Conservation (phyloP, 2,888 invertebrate species). For the Pheosia tremula region DNA sequence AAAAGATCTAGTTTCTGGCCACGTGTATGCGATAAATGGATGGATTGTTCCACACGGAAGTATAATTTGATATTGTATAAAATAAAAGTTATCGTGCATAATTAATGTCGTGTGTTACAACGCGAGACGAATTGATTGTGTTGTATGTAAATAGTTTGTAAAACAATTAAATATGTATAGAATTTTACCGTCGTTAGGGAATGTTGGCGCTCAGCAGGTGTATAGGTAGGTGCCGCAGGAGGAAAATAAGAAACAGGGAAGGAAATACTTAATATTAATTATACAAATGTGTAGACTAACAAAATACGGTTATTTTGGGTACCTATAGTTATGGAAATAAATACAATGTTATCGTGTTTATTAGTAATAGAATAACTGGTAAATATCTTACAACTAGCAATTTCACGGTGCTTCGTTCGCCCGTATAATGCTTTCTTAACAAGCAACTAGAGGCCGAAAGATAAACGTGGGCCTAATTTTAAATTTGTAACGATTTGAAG, state of each 20-base stretch:
- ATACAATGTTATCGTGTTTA: neutral
- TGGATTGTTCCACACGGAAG: constrained; percentile 50
- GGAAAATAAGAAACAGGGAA: constrained; percentile 2
- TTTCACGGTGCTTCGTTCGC: too few relatives aligned
- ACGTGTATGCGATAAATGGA: constrained; percentile 60
- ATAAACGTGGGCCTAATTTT: too few relatives aligned
- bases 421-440: too few relatives aligned
- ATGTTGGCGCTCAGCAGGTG: neutral
- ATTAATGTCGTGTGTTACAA: constrained; percentile 45
- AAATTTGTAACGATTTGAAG: too few relatives aligned
- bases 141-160: constrained; percentile 19
- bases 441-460: too few relatives aligned
- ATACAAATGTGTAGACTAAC: neutral
- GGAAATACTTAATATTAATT: constrained; percentile 4
- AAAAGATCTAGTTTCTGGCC: constrained; percentile 59
- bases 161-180: constrained; percentile 6
- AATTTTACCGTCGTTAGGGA: neutral
- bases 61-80: constrained; percentile 32
- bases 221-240: neutral
- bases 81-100: constrained; percentile 42
- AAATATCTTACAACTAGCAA: neutral
- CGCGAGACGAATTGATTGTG: constrained; percentile 47
- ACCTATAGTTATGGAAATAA: neutral
- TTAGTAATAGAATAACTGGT: neutral
- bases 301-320: neutral